Base-by-base conservation (phyloP, 2,797 vertebrate species). In the Cossypha dichroa region DNA sequence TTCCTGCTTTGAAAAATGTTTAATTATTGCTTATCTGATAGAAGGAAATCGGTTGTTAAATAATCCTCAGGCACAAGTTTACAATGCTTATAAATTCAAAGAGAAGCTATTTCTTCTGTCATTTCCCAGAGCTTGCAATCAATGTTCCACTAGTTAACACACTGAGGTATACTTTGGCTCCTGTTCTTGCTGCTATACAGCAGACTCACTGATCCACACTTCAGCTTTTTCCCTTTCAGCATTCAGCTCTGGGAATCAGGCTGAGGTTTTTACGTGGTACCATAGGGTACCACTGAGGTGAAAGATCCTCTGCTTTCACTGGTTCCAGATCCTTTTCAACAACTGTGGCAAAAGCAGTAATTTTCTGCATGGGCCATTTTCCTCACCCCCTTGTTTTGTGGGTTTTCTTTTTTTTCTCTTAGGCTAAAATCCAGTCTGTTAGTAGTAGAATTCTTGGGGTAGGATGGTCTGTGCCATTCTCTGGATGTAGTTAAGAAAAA, bases 41-140 rank as follows among this genome's bases (percentile, higher is more conserved):
- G 36, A 33, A 85, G 8, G 34, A 88, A 90, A 76, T 85, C 43
- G 36, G 56, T 73, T 80, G 22, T 67, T 86, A 69, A 91, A 82
- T 79, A 85, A 51, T 85, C 78, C 36, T 85, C 36, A 67, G 36
- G 68, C 63, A 34, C 40, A 85, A 87, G 55, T 73, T 82, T 93
- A 76, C 19, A 48, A 11, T 79, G 43, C 22, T 88, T 90, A 90
- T 77, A 80, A 76, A 77, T 73, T 90, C 59, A 55, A 85, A 82
- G 75, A 80, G n/a, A 76, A 95, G 38, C 52, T 69, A 40, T 58
- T 85, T 68, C 49, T 89, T 58, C 51, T 3, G 2, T 66, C 28
- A 41, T 85, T 94, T 94, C 48, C 28, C 36, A 43, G 55, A 25
- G 51, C 40, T 58, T 82, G 40, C 74, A 91, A 76, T 83, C 55